Conservation (phyloP, 2,797 vertebrate species). For the Pempheris klunzingeri region DNA sequence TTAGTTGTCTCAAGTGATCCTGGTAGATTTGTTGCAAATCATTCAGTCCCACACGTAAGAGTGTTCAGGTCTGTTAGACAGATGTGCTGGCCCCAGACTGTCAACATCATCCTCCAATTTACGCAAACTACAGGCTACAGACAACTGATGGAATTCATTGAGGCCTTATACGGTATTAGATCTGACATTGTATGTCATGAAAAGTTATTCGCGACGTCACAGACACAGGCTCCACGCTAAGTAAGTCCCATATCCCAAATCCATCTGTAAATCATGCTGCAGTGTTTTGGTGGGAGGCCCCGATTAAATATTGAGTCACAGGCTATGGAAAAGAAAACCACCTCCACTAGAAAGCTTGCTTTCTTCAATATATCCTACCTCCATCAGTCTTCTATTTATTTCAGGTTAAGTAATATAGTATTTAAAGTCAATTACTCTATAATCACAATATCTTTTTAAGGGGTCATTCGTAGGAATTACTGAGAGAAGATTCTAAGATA, state of each 20-base stretch:
- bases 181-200: constrained; percentile 9
- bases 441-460: background rate
- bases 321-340: background rate
- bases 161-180: background rate
- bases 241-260: constrained; percentile 17
- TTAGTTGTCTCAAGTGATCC: background rate
- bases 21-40: background rate
- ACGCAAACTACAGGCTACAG: background rate
- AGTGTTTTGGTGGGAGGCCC: constrained; percentile 5
- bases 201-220: constrained; percentile 11
- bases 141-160: constrained; percentile 3
- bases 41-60: background rate
- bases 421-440: background rate
- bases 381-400: background rate
- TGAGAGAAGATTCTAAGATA: background rate
- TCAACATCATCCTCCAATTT: constrained; percentile 5
- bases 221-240: background rate
- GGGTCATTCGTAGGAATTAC: background rate
- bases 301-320: constrained; percentile 18
- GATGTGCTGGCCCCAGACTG: background rate
- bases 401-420: background rate
- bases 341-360: background rate
- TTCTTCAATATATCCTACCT: background rate
- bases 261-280: constrained; percentile 27
- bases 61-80: constrained; percentile 1